A percentile compares a stretch with the other conserved stretches of the same genome.
Conservation (phyloP, 2,888 invertebrate species). For the Euspilapteryx auroguttella region DNA sequence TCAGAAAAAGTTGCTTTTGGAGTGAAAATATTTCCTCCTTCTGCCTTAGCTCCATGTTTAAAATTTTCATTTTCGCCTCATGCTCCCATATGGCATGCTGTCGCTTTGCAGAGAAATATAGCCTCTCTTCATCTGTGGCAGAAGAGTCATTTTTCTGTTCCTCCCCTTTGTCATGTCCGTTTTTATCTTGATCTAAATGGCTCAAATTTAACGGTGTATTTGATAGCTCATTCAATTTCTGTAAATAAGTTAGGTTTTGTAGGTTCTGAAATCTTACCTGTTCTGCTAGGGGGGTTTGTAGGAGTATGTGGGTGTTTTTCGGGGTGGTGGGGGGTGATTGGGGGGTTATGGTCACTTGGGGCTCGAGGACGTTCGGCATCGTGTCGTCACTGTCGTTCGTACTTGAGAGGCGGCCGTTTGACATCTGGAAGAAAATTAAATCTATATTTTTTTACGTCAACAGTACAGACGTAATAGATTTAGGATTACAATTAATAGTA, state of each 20-base stretch:
- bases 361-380: conserved; percentile 48
- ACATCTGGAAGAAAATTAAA: conserved; percentile 49
- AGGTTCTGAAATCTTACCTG: conserved; percentile 11
- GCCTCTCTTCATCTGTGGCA: conserved; percentile 37
- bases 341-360: conserved; percentile 45
- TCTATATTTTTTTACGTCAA: no score
- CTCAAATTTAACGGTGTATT: conserved; percentile 49
- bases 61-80: conserved; percentile 53
- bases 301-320: conserved; percentile 16
- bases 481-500: no score
- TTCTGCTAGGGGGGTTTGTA: conserved; percentile 22
- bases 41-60: conserved; percentile 48
- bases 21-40: conserved; percentile 54
- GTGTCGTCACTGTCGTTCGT: conserved; percentile 57
- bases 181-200: conserved; percentile 33
- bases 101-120: conserved; percentile 44
- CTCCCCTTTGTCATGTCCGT: conserved; percentile 18
- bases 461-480: no score
- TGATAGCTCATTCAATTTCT: conserved; percentile 42
- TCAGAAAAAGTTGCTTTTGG: conserved; percentile 50
- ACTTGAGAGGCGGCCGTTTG: conserved; percentile 50
- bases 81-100: conserved; percentile 55
- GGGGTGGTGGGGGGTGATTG: conserved; percentile 34
- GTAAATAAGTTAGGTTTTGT: conserved; percentile 27
- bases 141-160: conserved; percentile 24